phyloP scores from a whole-genome alignment of 2,888 invertebrate genomes.

The Machimus atricapillus region DNA sequence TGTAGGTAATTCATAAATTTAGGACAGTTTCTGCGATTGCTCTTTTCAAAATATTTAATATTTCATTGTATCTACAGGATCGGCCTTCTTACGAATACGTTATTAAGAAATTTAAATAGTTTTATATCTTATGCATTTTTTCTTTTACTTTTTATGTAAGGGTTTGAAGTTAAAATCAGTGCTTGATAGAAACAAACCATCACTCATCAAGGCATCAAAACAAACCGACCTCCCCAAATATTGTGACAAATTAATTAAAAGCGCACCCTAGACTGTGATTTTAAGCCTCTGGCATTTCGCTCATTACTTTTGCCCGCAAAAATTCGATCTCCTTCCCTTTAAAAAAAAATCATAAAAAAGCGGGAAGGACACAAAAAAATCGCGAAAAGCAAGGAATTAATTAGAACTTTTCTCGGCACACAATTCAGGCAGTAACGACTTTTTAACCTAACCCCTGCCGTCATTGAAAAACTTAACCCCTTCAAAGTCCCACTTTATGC shows the following conservation, averaged over 20 bases:
- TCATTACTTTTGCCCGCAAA: constrained; percentile 30
- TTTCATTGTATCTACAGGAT: no score
- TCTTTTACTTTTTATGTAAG: no score
- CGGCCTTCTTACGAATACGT: no score
- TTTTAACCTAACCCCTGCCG: not conserved
- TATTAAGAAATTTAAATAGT: no score
- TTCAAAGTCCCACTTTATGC: not conserved
- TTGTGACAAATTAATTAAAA: constrained; percentile 36
- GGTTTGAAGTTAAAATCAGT: not conserved
- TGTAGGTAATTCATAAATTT: no score
- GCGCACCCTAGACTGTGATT: not conserved
- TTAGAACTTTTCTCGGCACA: constrained; percentile 37
- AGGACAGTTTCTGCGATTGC: no score
- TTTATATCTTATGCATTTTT: no score
- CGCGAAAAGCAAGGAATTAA: constrained; percentile 24
- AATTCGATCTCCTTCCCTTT: constrained; percentile 18
- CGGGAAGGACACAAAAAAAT: not conserved
- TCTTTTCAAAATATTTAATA: no score
- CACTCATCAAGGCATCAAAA: not conserved
- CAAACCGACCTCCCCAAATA: not conserved
- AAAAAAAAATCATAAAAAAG: not conserved
- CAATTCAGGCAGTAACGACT: constrained; percentile 8
- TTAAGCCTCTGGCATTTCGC: not conserved
- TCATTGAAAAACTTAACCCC: constrained; percentile 31
- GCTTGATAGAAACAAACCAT: not conserved